phyloP scores from a whole-genome alignment of 2,113 vertebrate species.

The Callithrix jacchus region DNA sequence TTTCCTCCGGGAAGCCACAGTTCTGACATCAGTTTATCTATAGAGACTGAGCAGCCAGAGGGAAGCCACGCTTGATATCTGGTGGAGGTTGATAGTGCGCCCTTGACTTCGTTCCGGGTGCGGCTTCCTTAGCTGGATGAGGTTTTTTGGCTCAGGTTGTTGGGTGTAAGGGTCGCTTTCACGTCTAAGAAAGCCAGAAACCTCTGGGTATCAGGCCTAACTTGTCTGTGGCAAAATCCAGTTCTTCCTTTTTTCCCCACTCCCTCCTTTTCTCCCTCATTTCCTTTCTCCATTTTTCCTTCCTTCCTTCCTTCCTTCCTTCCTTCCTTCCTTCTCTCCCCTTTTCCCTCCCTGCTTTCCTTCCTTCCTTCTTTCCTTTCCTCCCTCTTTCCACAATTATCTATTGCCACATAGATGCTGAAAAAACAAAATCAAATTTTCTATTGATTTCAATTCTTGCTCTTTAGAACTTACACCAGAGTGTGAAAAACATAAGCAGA shows the following conservation, averaged over 20 bases:
- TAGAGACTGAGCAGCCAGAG: conserved; percentile 61
- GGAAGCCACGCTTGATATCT: conserved; percentile 65
- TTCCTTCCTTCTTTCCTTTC: background rate
- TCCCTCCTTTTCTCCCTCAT: rapidly evolving
- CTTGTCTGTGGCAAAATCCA: background rate
- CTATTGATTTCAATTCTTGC: background rate
- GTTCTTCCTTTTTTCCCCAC: background rate
- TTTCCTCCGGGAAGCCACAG: conserved; percentile 65
- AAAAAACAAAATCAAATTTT: background rate
- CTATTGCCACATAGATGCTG: background rate
- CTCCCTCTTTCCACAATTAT: background rate
- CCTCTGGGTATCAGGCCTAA: background rate
- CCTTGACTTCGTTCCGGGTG: background rate
- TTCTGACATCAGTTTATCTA: conserved; percentile 51
- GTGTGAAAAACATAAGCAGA: background rate
- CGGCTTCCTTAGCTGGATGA: background rate
- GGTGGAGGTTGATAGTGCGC: conserved; percentile 52
- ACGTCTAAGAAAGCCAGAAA: background rate
- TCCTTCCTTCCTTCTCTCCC: no score
- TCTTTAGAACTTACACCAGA: background rate
- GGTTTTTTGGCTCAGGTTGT: background rate
- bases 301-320: rapidly evolving
- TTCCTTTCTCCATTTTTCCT: no score
- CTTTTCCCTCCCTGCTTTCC: no score
- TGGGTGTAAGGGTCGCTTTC: background rate